Conservation (phyloP, 1,140 invertebrate species). For the Hyles euphorbiae region DNA sequence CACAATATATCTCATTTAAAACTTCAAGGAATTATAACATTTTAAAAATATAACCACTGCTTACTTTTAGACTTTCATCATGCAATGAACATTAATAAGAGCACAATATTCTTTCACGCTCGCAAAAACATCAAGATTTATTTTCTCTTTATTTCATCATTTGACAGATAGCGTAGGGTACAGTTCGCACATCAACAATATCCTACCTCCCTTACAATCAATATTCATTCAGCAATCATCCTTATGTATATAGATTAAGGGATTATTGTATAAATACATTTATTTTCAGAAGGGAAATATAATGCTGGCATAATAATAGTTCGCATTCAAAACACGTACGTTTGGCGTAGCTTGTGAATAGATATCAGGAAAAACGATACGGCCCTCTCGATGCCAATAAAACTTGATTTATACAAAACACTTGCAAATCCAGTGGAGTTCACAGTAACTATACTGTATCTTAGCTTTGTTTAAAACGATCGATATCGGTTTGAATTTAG, state of each 20-base stretch:
- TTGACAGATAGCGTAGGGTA: slow-evolving; percentile 53
- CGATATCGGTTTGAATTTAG: no score
- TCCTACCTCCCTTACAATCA: background rate
- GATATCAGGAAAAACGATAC: slow-evolving; percentile 66
- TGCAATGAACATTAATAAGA: slow-evolving; percentile 11
- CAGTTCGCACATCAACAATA: slow-evolving; percentile 31
- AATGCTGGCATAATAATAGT: slow-evolving; percentile 35
- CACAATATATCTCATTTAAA: no score
- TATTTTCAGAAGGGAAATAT: slow-evolving; percentile 10
- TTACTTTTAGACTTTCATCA: no score
- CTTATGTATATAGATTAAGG: slow-evolving; percentile 11
- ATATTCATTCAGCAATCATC: slow-evolving; percentile 4
- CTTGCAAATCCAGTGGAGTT: slow-evolving; percentile 29
- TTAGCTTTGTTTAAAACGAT: no score
- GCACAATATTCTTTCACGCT: slow-evolving; percentile 26
- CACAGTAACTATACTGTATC: background rate
- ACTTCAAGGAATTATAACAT: no score
- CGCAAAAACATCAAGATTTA: slow-evolving; percentile 46
- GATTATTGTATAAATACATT: slow-evolving; percentile 1
- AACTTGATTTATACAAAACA: slow-evolving; percentile 63
- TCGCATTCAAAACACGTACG: slow-evolving; percentile 57
- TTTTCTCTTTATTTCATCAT: slow-evolving; percentile 53
- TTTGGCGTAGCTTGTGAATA: slow-evolving; percentile 63
- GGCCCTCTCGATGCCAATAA: slow-evolving; percentile 64
- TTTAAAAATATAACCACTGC: no score